Conservation (phyloP, 2,888 invertebrate species). For the Anoplius nigerrimus region DNA sequence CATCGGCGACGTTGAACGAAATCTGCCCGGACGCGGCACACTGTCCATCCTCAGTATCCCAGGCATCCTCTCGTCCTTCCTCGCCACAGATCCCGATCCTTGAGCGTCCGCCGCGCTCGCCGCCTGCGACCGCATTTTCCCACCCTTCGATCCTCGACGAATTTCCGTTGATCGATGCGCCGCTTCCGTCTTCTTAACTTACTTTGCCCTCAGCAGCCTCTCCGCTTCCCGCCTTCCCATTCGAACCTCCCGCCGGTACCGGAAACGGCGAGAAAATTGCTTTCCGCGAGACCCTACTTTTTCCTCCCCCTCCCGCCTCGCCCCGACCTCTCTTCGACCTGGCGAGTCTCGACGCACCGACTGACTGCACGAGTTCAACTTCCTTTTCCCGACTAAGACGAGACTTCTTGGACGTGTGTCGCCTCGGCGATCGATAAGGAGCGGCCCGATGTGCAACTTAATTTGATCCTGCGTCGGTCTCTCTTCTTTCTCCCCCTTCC, state of each 20-base stretch:
- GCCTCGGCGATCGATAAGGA: conserved; percentile 9
- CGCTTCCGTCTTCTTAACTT: too few relatives aligned
- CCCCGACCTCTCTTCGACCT: too few relatives aligned
- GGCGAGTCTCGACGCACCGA: too few relatives aligned
- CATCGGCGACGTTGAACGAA: neutral
- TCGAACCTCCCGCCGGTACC: neutral
- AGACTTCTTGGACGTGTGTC: neutral
- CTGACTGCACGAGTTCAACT: too few relatives aligned
- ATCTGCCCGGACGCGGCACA: neutral
- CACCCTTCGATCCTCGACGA: too few relatives aligned
- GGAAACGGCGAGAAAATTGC: conserved; percentile 23
- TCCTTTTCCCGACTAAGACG: neutral
- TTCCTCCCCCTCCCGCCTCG: neutral
- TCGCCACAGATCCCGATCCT: too few relatives aligned
- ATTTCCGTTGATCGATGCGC: too few relatives aligned
- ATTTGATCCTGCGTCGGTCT: neutral
- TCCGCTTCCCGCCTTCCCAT: conserved; percentile 6
- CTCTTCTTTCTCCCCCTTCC: too few relatives aligned
- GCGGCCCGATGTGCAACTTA: too few relatives aligned
- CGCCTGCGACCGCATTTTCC: neutral
- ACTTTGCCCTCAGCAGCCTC: too few relatives aligned
- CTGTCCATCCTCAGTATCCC: neutral
- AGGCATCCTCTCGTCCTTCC: neutral
- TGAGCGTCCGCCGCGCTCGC: too few relatives aligned
- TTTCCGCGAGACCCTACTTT: neutral